Conservation (phyloP, 2,888 invertebrate species). For the Cantharis nigra region DNA sequence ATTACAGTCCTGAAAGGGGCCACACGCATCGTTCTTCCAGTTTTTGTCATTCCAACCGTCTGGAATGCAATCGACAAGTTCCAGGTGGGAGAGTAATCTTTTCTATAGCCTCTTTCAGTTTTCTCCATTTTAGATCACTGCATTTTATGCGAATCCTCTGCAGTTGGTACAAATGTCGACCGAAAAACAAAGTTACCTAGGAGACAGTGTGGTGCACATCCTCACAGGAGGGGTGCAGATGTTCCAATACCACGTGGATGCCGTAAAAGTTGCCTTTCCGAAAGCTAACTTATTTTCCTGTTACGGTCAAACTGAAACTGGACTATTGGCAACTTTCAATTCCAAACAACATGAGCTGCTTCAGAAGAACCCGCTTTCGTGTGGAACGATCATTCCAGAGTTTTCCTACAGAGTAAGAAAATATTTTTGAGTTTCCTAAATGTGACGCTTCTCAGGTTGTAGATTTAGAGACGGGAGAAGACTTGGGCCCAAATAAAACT, state of each 20-base stretch:
- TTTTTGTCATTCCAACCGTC: constrained; percentile 25
- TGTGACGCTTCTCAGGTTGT: constrained; percentile 49
- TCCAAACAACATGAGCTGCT: not conserved
- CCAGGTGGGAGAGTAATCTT: not conserved
- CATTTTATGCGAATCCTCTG: not conserved
- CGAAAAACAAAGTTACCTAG: not conserved
- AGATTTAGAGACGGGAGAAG: constrained; percentile 53
- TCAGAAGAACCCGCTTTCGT: not conserved
- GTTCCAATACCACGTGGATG: constrained; percentile 18
- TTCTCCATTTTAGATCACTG: not conserved
- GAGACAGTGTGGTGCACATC: constrained; percentile 5
- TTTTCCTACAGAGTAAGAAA: not conserved
- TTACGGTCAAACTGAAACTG: constrained; percentile 19
- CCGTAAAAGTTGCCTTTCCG: constrained; percentile 39
- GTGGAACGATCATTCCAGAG: not conserved
- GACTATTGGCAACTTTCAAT: not conserved
- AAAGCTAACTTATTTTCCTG: constrained; percentile 37
- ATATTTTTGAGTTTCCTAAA: not conserved
- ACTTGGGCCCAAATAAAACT: constrained; percentile 54
- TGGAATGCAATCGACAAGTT: not conserved
- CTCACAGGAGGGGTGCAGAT: constrained; percentile 31
- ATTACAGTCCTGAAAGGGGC: constrained; percentile 36
- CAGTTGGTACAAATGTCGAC: not conserved
- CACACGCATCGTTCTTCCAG: constrained; percentile 32
- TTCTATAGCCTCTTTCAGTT: not conserved